Evolutionary conservation across 2,888 invertebrate genomes (phyloP).

Genomic region (Drosophila histrio): DNA sequence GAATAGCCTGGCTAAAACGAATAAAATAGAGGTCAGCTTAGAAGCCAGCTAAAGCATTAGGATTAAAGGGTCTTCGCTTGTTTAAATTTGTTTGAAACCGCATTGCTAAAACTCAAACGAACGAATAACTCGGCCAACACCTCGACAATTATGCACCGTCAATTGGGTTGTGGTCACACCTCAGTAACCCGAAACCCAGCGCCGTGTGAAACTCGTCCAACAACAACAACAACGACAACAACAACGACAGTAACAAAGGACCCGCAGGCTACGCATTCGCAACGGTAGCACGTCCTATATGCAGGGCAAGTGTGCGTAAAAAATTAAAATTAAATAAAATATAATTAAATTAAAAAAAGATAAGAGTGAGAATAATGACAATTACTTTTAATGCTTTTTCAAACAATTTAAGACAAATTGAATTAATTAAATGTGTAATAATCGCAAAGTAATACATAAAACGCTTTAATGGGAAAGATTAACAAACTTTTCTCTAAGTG

Average conservation of each 20-base stretch:
- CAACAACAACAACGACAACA: constrained; percentile 2
- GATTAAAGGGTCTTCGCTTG: background rate
- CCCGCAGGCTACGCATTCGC: constrained; percentile 19
- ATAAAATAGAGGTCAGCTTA: constrained; percentile 10
- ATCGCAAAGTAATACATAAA: background rate
- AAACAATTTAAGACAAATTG: constrained; percentile 11
- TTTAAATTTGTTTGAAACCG: background rate
- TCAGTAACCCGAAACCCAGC: constrained; percentile 6
- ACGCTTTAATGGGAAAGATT: background rate
- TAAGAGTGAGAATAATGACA: constrained; percentile 1
- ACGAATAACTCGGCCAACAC: constrained; percentile 32
- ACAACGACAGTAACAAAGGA: background rate
- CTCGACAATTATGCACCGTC: constrained; percentile 53
- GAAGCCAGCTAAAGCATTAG: background rate
- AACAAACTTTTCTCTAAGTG: background rate
- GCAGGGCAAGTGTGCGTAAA: constrained; percentile 9
- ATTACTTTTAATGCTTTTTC: constrained; percentile 19
- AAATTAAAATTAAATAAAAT: constrained; percentile 42
- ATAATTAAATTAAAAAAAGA: constrained; percentile 41
- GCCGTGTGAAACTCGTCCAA: constrained; percentile 31
- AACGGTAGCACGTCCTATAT: background rate
- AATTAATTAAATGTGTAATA: background rate
- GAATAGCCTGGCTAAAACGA: constrained; percentile 20
- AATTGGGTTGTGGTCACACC: constrained; percentile 58
- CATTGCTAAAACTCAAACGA: constrained; percentile 11